These are phyloP conservation scores for Cygnus buccinator DNA, from an alignment of 2,113 vertebrate genomes.

Conservation along the genomic window DNA sequence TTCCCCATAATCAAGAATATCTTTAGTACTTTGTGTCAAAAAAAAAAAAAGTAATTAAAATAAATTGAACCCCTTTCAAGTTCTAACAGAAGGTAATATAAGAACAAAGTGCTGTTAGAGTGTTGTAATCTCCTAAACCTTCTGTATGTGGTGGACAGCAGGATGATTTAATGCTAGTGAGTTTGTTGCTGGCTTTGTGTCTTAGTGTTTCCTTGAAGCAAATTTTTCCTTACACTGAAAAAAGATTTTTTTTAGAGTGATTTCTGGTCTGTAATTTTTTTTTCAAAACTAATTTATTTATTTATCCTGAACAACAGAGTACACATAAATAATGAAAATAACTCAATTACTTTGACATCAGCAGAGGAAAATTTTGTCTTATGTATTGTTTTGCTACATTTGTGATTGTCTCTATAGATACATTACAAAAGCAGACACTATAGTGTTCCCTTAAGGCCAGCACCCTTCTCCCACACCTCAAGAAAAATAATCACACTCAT, in stretches of 20 bases:
- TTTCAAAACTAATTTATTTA: accelerated
- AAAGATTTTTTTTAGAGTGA: neutral
- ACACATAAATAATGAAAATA: neutral
- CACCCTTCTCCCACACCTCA: too few species aligned
- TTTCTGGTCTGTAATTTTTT: accelerated
- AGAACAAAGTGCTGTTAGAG: neutral
- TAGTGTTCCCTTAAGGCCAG: neutral
- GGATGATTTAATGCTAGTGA: neutral
- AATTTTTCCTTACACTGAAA: neutral
- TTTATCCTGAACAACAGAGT: neutral
- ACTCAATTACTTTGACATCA: neutral
- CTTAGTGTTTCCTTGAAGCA: neutral
- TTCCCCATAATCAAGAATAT: neutral
- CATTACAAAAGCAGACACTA: neutral
- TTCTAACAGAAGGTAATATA: neutral
- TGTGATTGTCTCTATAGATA: neutral
- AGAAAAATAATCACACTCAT: neutral
- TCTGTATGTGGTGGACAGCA: neutral
- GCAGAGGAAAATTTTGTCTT: neutral
- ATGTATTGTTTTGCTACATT: neutral
- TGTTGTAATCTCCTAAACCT: neutral
- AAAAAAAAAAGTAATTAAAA: neutral
- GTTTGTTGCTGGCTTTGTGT: neutral
- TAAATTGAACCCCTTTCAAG: neutral
- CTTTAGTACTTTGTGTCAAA: neutral